Evolutionary conservation across 2,113 vertebrate genomes (phyloP).

Genomic region (Lampris incognitus): DNA sequence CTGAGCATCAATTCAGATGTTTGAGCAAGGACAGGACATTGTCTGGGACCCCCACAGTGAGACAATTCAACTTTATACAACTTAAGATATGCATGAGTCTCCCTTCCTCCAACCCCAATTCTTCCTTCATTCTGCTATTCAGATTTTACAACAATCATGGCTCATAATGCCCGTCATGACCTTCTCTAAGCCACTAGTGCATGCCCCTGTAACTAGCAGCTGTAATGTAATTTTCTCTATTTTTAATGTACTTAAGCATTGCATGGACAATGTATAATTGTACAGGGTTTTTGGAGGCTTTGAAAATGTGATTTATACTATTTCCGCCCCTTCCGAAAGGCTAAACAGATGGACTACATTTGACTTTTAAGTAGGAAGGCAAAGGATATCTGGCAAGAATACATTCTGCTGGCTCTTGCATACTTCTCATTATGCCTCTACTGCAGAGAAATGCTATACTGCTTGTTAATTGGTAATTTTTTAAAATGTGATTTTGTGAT

Average conservation of each 20-base stretch:
- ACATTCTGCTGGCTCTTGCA: slow-evolving; percentile 35
- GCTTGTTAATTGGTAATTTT: slow-evolving; percentile 61
- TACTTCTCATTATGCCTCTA: slow-evolving; percentile 50
- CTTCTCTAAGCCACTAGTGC: slow-evolving; percentile 51
- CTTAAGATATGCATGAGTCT: slow-evolving; percentile 86
- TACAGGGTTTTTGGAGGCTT: slow-evolving; percentile 22
- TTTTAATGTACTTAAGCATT: slow-evolving; percentile 71
- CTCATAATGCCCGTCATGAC: slow-evolving; percentile 26
- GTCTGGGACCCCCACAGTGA: slow-evolving; percentile 33
- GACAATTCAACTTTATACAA: slow-evolving; percentile 52
- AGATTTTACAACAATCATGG: slow-evolving; percentile 44
- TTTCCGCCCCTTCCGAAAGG: slow-evolving; percentile 51
- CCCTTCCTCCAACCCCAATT: slow-evolving; percentile 31
- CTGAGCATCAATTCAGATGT: slow-evolving; percentile 96
- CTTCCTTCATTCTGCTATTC: slow-evolving; percentile 22
- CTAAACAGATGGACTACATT: slow-evolving; percentile 27
- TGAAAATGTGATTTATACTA: slow-evolving; percentile 38
- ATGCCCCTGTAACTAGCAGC: slow-evolving; percentile 62
- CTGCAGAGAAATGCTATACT: slow-evolving; percentile 53
- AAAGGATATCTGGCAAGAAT: slow-evolving; percentile 11
- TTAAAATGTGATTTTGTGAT: slow-evolving; percentile 65
- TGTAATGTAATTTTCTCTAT: slow-evolving; percentile 68
- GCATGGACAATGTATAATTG: slow-evolving; percentile 76
- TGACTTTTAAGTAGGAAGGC: slow-evolving; percentile 45
- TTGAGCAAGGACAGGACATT: slow-evolving; percentile 72